Evolutionary conservation across 2,113 vertebrate genomes (phyloP), one percentile per base, ranked within the genome.

Genomic region (Gallinago media): DNA sequence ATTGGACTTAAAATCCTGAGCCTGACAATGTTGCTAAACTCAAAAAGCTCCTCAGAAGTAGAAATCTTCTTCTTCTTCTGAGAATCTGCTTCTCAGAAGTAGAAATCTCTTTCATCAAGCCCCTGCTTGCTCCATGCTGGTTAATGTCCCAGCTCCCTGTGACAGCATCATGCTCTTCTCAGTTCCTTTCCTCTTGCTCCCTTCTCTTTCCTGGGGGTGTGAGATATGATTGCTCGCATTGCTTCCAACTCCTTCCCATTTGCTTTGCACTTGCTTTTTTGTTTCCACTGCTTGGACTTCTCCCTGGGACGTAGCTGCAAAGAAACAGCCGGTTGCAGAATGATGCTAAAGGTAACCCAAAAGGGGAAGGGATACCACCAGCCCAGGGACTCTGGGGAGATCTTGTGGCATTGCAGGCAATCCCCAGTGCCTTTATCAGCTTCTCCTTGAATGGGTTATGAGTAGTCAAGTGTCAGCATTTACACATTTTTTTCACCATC

Each of bases 151-250:
- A 75, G 1, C 14, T 61, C 38, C 52, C 52, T 49, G 32, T 49
- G n/a, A 54, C 22, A 61, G 46, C 12, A 19, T 56, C 29, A 40
- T 1, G 3, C 32, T 65, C 58, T 65, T 65, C 38, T 71, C 5
- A 0, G 0, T 79, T 65, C 34, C 44, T 75, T 56, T 29, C 31
- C 9, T 58, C 54, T 47, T 76, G 23, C 21, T 81, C 10, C 68
- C 40, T 66, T 84, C 50, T 84, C 9, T 36, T 54, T 40, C 42
- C 46, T 5, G 1, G 11, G 0, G 0, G 16, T 6, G 16, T 49
- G 46, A 58, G 50, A 49, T 22, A 11, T 67, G 56, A 83, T 25
- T 0, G 0, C 26, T 86, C 2, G 0, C 12, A 1, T 25, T n/a
- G 31, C 61, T 87, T 17, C 44, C 38, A 50, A 67, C 9, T 19